These are phyloP conservation scores for Plectrocnemia conspersa DNA, from an alignment of 1,140 invertebrate genomes.

Conservation along the genomic window DNA sequence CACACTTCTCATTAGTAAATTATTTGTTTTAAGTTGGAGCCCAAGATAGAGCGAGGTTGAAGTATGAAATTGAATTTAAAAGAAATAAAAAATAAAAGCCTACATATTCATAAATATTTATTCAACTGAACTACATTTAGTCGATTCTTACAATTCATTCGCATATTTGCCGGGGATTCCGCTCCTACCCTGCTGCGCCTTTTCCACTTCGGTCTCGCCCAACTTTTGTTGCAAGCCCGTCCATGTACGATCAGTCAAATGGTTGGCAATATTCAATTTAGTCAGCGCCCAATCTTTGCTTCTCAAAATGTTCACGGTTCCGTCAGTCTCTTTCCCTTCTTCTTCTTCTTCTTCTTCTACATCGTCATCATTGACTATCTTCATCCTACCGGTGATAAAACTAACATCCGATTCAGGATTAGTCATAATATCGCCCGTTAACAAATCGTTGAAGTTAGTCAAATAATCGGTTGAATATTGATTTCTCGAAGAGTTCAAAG, in stretches of 20 bases:
- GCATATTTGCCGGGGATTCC: slow-evolving; percentile 58
- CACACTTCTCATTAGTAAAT: no score
- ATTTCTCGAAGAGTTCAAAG: slow-evolving; percentile 64
- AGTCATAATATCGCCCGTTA: slow-evolving; percentile 53
- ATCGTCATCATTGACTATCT: slow-evolving; percentile 43
- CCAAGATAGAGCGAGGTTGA: no score
- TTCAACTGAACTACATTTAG: no score
- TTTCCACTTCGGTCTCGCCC: slow-evolving; percentile 59
- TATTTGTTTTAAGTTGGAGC: no score
- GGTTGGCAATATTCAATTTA: slow-evolving; percentile 55
- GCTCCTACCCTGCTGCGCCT: slow-evolving; percentile 57
- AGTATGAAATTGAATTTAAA: no score
- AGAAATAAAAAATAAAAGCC: no score
- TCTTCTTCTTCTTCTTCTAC: slow-evolving; percentile 38
- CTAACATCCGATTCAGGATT: slow-evolving; percentile 57
- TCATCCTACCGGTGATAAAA: slow-evolving; percentile 62
- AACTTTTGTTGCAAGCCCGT: slow-evolving; percentile 68
- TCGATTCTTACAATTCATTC: slow-evolving; percentile 40
- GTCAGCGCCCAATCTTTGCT: slow-evolving; percentile 49
- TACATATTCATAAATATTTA: no score
- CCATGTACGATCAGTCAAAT: slow-evolving; percentile 63
- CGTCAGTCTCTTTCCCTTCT: slow-evolving; percentile 33
- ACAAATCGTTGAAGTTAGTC: slow-evolving; percentile 71
- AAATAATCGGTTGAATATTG: slow-evolving; percentile 59
- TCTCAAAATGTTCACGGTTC: slow-evolving; percentile 37